phyloP scores from a whole-genome alignment of 2,888 invertebrate species.

The Agrotis ipsilon region DNA sequence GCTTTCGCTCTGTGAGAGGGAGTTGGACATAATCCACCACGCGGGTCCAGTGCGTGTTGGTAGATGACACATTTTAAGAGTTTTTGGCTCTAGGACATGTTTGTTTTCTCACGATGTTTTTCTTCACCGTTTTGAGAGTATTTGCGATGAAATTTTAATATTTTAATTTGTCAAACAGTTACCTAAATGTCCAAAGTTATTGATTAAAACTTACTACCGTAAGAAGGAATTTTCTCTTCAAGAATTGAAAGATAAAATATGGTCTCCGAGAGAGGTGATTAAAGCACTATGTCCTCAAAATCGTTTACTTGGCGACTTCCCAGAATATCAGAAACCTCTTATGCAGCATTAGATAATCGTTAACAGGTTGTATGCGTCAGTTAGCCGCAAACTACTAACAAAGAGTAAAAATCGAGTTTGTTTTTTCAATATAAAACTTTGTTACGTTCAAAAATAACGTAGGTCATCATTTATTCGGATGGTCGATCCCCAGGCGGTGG shows the following conservation, averaged over 20 bases:
- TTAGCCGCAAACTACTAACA: conserved; percentile 6
- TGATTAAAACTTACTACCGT: not conserved
- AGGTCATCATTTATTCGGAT: conserved; percentile 75
- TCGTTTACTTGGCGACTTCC: conserved; percentile 27
- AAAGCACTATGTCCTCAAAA: conserved; percentile 10
- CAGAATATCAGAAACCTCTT: conserved; percentile 21
- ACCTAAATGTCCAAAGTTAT: not conserved
- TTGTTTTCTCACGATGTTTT: too few species aligned
- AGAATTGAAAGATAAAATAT: not conserved
- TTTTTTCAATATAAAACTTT: conserved; percentile 63
- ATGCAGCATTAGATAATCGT: conserved; percentile 3
- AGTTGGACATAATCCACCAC: too few species aligned
- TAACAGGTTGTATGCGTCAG: conserved; percentile 3
- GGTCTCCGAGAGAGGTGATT: conserved; percentile 11
- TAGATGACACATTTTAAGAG: too few species aligned
- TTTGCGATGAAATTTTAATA: too few species aligned
- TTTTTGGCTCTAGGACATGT: too few species aligned
- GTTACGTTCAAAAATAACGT: conserved; percentile 64
- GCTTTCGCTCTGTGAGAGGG: too few species aligned
- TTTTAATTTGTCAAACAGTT: too few species aligned
- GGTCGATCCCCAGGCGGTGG: conserved; percentile 75
- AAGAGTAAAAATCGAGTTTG: conserved; percentile 24
- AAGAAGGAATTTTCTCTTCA: not conserved
- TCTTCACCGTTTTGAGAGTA: too few species aligned
- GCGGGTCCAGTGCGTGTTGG: too few species aligned